Evolutionary conservation across 1,140 invertebrate species (phyloP), one percentile per base, ranked within the genome.

Genomic region (Platyscapa corneri): DNA sequence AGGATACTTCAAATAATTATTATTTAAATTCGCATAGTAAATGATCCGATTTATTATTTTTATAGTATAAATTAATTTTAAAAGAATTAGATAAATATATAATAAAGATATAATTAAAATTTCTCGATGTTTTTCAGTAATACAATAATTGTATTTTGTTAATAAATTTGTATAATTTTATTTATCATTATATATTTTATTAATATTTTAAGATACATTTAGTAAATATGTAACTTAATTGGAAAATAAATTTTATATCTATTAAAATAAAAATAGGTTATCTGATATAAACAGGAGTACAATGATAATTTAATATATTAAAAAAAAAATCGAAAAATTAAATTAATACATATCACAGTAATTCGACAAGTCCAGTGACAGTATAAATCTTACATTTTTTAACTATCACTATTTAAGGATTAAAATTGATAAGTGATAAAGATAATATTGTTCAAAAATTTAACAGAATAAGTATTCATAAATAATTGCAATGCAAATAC

Each of bases 381-480:
- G 49, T 80, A 79, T 27, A 20, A 70, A 79, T 67, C 53, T 83
- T 76, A 18, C 12, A 70, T 83, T 79, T 30, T 79, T 74, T 16
- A 83, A n/a, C 5, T 20, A 34, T 46, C 42, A 34, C 49, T 42
- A 32, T 72, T n/a, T 79, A 60, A 72, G 65, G 65, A 34, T 84
- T 74, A 79, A 67, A 23, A 32, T 78, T 79, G 53, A 79, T 84
- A 70, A 78, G n/a, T 79, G 46, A 67, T 84, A 83, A 60, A 80
- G 72, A 82, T 88, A 83, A 88, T 88, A 87, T 87, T 88, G 88
- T 82, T 88, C 87, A 84, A 89, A 90, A 90, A 90, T 88, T 90
- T 90, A 90, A 90, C 90, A 89, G 83, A 90, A 90, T 86, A 89
- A 90, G 89, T 88, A 49, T 87, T 67, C 86, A 81, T 74, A 87